These are phyloP conservation scores for Eonycteris spelaea DNA, from an alignment of 2,113 vertebrate species.

Conservation along the genomic window DNA sequence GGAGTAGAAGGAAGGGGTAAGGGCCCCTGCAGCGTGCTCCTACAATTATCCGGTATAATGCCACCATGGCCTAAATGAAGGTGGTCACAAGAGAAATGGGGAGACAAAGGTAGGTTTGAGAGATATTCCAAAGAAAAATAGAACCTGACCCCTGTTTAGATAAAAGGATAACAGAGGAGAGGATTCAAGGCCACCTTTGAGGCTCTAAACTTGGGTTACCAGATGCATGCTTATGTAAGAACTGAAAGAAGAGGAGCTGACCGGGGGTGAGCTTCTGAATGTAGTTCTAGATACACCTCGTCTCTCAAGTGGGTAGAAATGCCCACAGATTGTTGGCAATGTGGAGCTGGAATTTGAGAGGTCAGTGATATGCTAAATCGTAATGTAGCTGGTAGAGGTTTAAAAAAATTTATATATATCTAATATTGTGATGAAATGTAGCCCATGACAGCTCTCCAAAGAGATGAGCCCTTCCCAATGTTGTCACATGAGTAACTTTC, in stretches of 20 bases:
- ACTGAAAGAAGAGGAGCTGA: background rate
- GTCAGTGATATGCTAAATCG: background rate
- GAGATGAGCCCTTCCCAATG: background rate
- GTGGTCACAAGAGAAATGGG: background rate
- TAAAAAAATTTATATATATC: background rate
- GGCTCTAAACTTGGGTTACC: background rate
- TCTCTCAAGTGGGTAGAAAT: background rate
- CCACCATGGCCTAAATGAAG: background rate
- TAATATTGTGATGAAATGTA: background rate
- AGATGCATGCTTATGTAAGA: background rate
- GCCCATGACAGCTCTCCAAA: background rate
- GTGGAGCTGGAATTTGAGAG: background rate
- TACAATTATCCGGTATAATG: rapidly evolving
- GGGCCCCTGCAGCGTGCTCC: rapidly evolving
- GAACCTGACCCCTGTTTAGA: background rate
- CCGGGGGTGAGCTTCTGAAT: background rate
- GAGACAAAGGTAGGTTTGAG: background rate
- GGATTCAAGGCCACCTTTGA: background rate
- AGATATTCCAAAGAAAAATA: background rate
- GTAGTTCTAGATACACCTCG: background rate
- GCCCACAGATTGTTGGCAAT: background rate
- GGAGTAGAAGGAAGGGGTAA: background rate
- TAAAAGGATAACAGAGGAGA: background rate
- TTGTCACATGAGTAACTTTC: background rate
- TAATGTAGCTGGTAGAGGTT: background rate